These are phyloP conservation scores for Patella ulyssiponensis DNA, from an alignment of 2,888 invertebrate genomes.

Conservation along the genomic window DNA sequence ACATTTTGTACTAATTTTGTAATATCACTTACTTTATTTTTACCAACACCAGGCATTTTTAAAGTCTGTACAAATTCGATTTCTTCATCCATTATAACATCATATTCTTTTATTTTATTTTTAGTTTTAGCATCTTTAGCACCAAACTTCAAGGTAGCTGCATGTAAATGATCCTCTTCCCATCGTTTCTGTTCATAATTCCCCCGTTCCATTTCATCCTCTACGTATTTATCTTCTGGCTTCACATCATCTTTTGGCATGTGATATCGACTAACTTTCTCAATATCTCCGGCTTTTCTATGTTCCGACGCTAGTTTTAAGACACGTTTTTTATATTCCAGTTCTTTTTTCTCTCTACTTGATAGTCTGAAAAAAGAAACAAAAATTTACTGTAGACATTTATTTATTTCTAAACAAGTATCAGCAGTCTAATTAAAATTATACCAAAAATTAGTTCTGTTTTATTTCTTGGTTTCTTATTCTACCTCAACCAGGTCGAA, in stretches of 20 bases:
- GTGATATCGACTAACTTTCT: conserved; percentile 92
- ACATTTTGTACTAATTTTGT: no score
- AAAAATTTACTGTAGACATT: neutral
- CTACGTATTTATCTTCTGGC: conserved; percentile 68
- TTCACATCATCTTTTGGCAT: conserved; percentile 85
- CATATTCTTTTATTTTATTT: conserved; percentile 81
- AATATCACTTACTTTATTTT: conserved; percentile 51
- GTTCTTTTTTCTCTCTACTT: conserved; percentile 85
- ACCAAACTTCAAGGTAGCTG: conserved; percentile 93
- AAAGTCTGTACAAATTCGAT: conserved; percentile 93
- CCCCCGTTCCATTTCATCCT: conserved; percentile 84
- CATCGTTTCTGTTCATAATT: conserved; percentile 85
- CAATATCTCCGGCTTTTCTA: conserved; percentile 92
- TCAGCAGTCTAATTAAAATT: neutral
- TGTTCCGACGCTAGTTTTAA: conserved; percentile 94
- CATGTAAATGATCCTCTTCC: conserved; percentile 97
- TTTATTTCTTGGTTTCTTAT: no score
- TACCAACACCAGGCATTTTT: conserved; percentile 74
- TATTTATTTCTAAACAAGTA: neutral
- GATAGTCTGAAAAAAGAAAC: conserved; percentile 80
- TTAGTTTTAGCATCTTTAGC: conserved; percentile 83
- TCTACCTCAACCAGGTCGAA: no score
- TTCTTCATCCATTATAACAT: conserved; percentile 93
- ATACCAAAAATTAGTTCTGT: no score
- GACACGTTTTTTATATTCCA: conserved; percentile 91